Percentiles rank a stretch among this genome's conserved stretches.
Evolutionary conservation across 2,888 invertebrate genomes (phyloP).

Genomic region (Agonopterix heracliana): DNA sequence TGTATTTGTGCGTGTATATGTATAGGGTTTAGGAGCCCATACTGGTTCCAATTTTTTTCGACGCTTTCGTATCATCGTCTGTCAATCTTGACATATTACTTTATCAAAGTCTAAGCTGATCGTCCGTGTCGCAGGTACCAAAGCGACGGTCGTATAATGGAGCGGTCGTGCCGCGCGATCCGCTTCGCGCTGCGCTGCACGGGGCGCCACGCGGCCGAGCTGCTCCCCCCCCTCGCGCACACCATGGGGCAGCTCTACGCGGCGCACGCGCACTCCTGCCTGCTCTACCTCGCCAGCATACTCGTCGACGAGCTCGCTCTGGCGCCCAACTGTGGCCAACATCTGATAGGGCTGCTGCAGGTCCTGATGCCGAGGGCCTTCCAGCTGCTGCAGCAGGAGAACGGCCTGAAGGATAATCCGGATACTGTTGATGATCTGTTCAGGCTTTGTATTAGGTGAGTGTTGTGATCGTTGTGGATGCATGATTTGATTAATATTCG

Average conservation of each 20-base stretch:
- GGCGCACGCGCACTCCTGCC: constrained; percentile 83
- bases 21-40: no score
- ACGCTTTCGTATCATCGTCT: no score
- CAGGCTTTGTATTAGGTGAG: constrained; percentile 82
- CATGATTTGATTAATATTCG: no score
- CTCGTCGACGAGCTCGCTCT: constrained; percentile 82
- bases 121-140: no score
- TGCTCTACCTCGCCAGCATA: constrained; percentile 84
- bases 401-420: constrained; percentile 93
- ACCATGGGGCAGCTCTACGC: constrained; percentile 86
- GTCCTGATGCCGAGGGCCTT: constrained; percentile 90
- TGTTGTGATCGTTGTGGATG: neutral
- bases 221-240: constrained; percentile 83
- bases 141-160: constrained; percentile 88
- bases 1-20: no score
- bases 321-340: constrained; percentile 80
- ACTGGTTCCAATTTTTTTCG: no score
- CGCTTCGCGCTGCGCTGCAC: constrained; percentile 93
- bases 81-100: no score
- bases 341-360: constrained; percentile 89
- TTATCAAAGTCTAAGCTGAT: no score
- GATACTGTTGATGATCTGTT: constrained; percentile 99
- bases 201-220: constrained; percentile 82
- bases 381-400: constrained; percentile 83
- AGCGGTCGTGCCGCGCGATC: constrained; percentile 92